Evolutionary conservation across 2,888 invertebrate species (phyloP).

Genomic region (Thysanoteuthis rhombus): DNA sequence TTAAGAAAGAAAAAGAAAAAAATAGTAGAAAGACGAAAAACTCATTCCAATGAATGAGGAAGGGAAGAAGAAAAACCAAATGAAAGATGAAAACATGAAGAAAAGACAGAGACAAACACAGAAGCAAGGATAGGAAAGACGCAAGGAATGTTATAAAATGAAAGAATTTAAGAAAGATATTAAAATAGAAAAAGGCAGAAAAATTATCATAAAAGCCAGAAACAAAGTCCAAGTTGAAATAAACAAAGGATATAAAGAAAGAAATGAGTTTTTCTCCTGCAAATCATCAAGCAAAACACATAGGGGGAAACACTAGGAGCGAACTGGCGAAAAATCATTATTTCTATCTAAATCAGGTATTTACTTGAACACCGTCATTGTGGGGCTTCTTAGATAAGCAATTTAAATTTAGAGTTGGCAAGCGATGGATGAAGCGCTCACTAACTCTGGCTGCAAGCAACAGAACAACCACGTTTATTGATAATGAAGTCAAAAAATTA

Average conservation of each 20-base stretch:
- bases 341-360: constrained; percentile 12
- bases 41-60: no score
- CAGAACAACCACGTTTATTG: not conserved
- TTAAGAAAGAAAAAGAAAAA: no score
- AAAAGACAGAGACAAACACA: no score
- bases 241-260: not conserved
- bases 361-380: not conserved
- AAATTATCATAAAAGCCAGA: not conserved
- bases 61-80: no score
- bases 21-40: no score
- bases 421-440: not conserved
- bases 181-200: no score
- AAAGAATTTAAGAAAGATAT: no score
- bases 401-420: not conserved
- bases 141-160: no score
- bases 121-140: no score
- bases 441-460: not conserved
- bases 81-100: no score
- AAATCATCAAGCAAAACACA: not conserved
- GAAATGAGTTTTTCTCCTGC: not conserved
- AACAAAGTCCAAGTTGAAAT: not conserved
- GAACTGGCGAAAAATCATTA: not conserved
- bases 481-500: not conserved
- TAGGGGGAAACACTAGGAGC: not conserved
- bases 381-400: not conserved